phyloP scores from a whole-genome alignment of 1,140 invertebrate genomes.

The Anastrepha obliqua region DNA sequence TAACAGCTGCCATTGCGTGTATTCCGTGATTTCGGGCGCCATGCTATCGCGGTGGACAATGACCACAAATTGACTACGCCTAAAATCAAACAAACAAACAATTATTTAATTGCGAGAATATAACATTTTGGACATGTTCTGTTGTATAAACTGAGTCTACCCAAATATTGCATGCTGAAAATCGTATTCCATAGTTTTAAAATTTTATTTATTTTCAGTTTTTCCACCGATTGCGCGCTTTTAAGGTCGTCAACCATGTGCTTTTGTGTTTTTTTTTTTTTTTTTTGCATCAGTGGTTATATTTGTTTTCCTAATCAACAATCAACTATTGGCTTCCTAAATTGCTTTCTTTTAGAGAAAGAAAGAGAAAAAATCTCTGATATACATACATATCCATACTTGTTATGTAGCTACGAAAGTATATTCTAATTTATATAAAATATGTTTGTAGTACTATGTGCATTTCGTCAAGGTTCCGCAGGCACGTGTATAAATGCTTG shows the following conservation, averaged over 20 bases:
- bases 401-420: not conserved
- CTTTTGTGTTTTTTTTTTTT: too few species aligned
- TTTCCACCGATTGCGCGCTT: not conserved
- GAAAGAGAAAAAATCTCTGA: too few species aligned
- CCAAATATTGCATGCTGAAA: not conserved
- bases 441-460: not conserved
- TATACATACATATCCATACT: too few species aligned
- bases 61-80: not conserved
- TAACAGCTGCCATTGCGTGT: not conserved
- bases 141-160: too few species aligned
- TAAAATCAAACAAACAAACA: conserved; percentile 41
- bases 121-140: not conserved
- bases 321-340: not conserved
- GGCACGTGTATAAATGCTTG: conserved; percentile 19
- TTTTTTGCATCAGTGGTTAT: not conserved
- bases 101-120: not conserved
- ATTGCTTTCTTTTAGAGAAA: not conserved
- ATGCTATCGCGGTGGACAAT: not conserved
- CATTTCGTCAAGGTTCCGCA: not conserved
- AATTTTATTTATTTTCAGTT: not conserved
- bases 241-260: not conserved
- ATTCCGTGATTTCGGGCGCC: not conserved
- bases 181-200: not conserved
- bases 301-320: not conserved
- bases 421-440: not conserved